These are phyloP conservation scores for Plusia festucae DNA, from an alignment of 2,888 invertebrate species.

Conservation along the genomic window DNA sequence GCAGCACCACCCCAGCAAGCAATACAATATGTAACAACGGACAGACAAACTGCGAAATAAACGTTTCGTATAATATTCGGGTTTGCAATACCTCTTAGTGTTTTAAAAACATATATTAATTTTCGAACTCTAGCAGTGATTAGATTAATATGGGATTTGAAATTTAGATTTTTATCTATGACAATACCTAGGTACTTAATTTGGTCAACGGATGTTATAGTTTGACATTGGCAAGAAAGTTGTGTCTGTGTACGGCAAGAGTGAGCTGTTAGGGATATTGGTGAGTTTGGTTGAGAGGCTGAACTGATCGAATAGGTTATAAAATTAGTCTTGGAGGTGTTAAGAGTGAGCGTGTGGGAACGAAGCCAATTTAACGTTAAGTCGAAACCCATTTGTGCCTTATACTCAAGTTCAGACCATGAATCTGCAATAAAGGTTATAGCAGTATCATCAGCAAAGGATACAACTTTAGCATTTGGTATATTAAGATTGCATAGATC, in stretches of 20 bases:
- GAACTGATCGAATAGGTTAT: constrained; percentile 17
- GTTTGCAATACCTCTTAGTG: not conserved
- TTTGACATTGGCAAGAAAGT: not conserved
- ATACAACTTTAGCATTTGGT: constrained; percentile 10
- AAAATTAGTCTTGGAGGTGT: constrained; percentile 23
- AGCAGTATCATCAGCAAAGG: constrained; percentile 28
- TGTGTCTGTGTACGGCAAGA: not conserved
- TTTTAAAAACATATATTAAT: constrained; percentile 13
- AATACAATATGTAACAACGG: constrained; percentile 1
- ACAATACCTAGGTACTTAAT: constrained; percentile 8
- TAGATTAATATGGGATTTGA: not conserved
- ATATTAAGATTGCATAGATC: constrained; percentile 20
- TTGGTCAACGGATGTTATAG: not conserved
- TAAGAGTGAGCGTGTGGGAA: constrained; percentile 19
- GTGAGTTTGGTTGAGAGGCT: constrained; percentile 6
- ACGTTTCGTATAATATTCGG: not conserved
- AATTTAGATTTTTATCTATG: constrained; percentile 6
- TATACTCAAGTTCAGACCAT: constrained; percentile 14
- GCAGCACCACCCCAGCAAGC: constrained; percentile 10
- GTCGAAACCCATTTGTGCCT: constrained; percentile 15
- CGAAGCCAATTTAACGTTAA: constrained; percentile 14
- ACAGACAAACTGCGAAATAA: not conserved
- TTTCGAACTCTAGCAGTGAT: not conserved
- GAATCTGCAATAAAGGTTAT: constrained; percentile 14
- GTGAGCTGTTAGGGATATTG: constrained; percentile 18